Evolutionary conservation across 2,888 invertebrate species (phyloP).

Genomic region (Phania funesta): DNA sequence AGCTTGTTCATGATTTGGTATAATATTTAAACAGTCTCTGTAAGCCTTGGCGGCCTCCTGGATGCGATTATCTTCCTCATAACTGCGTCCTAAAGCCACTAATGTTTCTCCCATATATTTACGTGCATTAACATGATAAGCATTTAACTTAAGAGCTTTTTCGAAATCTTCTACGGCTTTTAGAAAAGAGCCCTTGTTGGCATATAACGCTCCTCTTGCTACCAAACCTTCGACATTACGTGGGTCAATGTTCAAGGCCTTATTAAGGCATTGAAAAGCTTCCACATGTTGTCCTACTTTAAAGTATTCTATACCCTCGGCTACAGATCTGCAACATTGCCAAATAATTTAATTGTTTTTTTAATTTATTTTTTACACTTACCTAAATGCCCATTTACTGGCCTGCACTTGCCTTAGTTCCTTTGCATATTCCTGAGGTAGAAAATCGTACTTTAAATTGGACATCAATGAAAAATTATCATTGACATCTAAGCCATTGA

Average conservation of each 20-base stretch:
- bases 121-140: slow-evolving; percentile 94
- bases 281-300: slow-evolving; percentile 95
- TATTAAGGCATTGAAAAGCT: slow-evolving; percentile 96
- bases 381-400: slow-evolving; percentile 94
- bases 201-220: slow-evolving; percentile 94
- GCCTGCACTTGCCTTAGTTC: slow-evolving; percentile 94
- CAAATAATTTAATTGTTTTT: slow-evolving; percentile 1
- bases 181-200: slow-evolving; percentile 95
- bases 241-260: slow-evolving; percentile 94
- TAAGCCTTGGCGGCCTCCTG: slow-evolving; percentile 92
- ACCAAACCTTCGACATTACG: slow-evolving; percentile 95
- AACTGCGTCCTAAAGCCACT: slow-evolving; percentile 92
- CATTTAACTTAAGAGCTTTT: slow-evolving; percentile 92
- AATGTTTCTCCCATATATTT: slow-evolving; percentile 97
- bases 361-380: slow-evolving; percentile 55
- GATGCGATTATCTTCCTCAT: slow-evolving; percentile 92
- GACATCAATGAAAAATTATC: slow-evolving; percentile 76
- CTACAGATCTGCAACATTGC: slow-evolving; percentile 84
- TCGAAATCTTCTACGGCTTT: slow-evolving; percentile 98
- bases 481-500: slow-evolving; percentile 81
- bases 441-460: slow-evolving; percentile 85
- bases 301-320: slow-evolving; percentile 97
- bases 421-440: slow-evolving; percentile 89
- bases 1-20: slow-evolving; percentile 93
- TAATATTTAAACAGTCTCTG: slow-evolving; percentile 90